These are phyloP conservation scores for Piprites chloris DNA, from an alignment of 2,113 vertebrate species.

Conservation along the genomic window DNA sequence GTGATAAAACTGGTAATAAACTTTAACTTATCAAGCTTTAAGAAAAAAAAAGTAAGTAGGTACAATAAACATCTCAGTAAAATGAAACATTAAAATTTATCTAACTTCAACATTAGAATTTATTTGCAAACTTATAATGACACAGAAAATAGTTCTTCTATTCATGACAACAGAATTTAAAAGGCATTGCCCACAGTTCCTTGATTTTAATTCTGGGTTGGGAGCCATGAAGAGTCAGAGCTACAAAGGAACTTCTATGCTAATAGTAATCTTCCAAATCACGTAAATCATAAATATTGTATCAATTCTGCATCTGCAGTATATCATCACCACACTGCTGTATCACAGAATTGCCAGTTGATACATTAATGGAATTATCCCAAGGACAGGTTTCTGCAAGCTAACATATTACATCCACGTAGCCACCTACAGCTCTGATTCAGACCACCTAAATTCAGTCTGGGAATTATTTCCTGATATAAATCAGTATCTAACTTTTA, in stretches of 20 bases:
- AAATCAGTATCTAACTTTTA: constrained; percentile 23
- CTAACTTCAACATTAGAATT: background rate
- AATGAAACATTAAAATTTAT: background rate
- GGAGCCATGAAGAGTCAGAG: background rate
- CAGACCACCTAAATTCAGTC: background rate
- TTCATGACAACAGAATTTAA: background rate
- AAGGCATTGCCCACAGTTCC: background rate
- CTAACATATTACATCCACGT: background rate
- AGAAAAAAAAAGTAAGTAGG: background rate
- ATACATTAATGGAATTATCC: background rate
- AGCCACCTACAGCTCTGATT: background rate
- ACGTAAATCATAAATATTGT: background rate
- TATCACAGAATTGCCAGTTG: background rate
- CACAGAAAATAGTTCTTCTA: background rate
- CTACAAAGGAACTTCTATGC: background rate
- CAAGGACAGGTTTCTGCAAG: background rate
- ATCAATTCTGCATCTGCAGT: background rate
- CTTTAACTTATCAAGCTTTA: background rate
- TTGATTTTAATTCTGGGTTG: background rate
- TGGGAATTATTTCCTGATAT: background rate
- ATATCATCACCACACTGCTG: background rate
- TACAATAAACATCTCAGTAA: background rate
- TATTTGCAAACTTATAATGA: background rate
- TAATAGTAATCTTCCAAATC: background rate
- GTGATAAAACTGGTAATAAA: background rate